These are phyloP conservation scores for Vannuccia rotundouncinata DNA, from an alignment of 2,888 invertebrate species.

Conservation along the genomic window DNA sequence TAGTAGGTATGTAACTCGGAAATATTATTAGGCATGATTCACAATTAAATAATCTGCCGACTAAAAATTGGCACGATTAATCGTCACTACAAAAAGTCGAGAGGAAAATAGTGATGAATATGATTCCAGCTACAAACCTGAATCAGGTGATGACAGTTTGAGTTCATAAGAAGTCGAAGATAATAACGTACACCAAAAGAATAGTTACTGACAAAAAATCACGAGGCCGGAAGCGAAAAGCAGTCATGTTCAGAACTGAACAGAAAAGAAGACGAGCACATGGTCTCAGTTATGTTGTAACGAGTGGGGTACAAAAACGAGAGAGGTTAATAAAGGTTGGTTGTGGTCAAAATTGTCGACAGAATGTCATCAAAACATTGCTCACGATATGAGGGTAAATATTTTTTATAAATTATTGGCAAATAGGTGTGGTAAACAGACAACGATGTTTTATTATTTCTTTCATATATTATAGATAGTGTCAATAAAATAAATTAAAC, in stretches of 20 bases:
- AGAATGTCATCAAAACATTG: not conserved
- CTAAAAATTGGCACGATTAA: not conserved
- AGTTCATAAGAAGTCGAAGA: conserved; percentile 7
- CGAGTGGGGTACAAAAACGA: not conserved
- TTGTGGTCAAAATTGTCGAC: not conserved
- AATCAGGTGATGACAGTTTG: conserved; percentile 16
- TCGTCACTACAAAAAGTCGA: not conserved
- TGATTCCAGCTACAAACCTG: conserved; percentile 21
- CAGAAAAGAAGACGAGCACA: not conserved
- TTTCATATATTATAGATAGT: not conserved
- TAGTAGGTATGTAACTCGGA: not conserved
- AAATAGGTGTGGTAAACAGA: not conserved
- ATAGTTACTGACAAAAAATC: not conserved
- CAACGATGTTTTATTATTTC: not conserved
- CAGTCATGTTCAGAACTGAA: not conserved
- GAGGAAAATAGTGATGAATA: conserved; percentile 19
- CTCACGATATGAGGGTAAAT: not conserved
- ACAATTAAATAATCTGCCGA: not conserved
- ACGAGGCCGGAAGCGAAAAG: not conserved
- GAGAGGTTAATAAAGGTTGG: not conserved
- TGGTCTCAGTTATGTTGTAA: not conserved
- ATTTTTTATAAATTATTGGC: not conserved
- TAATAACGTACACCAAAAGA: conserved; percentile 11
- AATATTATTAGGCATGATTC: not conserved
- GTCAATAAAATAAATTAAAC: not conserved